These are phyloP conservation scores for Unio delphinus DNA, from an alignment of 2,888 invertebrate species.

Conservation along the genomic window DNA sequence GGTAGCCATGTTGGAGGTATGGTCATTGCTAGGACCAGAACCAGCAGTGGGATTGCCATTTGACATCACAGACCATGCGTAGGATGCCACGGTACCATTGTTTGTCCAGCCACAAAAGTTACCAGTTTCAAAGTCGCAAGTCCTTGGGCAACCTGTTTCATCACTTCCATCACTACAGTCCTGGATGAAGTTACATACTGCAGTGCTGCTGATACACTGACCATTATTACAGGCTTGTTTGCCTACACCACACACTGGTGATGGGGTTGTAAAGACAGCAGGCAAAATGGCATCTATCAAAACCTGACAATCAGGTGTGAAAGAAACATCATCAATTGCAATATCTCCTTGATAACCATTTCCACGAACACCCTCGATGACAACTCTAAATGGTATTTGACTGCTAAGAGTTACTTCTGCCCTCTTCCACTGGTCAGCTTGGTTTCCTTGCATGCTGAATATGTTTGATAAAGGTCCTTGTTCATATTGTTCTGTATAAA, in stretches of 20 bases:
- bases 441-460: constrained; percentile 46
- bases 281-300: constrained; percentile 40
- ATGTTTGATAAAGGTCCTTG: constrained; percentile 38
- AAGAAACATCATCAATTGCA: constrained; percentile 59
- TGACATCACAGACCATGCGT: constrained; percentile 58
- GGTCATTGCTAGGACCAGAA: constrained; percentile 65
- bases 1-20: constrained; percentile 49
- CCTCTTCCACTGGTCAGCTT: constrained; percentile 54
- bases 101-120: constrained; percentile 56
- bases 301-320: constrained; percentile 56
- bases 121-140: constrained; percentile 64
- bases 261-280: constrained; percentile 38
- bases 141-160: constrained; percentile 51
- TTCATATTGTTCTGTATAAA: constrained; percentile 53
- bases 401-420: constrained; percentile 48
- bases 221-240: constrained; percentile 45
- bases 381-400: constrained; percentile 51
- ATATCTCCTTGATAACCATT: constrained; percentile 59
- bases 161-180: constrained; percentile 60
- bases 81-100: constrained; percentile 55
- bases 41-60: constrained; percentile 36
- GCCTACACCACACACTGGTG: constrained; percentile 44
- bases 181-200: constrained; percentile 56
- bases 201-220: constrained; percentile 44
- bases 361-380: constrained; percentile 60